phyloP scores from a whole-genome alignment of 2,888 invertebrate species.

The Macaria liturata region DNA sequence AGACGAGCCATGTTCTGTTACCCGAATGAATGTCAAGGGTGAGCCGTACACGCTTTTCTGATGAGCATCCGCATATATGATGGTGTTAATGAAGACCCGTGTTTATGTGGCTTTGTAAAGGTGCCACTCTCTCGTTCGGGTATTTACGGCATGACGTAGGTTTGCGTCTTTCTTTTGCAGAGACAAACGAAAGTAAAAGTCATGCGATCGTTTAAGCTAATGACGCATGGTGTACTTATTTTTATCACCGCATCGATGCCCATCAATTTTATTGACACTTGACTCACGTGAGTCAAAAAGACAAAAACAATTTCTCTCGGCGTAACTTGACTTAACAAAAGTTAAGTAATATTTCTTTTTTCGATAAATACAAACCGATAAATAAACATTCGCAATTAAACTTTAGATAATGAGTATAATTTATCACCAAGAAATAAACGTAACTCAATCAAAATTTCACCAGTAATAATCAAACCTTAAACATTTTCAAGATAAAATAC shows the following conservation, averaged over 20 bases:
- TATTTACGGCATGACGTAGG: conserved; percentile 16
- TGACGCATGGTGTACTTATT: conserved; percentile 17
- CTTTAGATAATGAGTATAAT: too few relatives aligned
- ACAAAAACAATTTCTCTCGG: conserved; percentile 11
- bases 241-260: conserved; percentile 16
- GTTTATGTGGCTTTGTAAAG: conserved; percentile 34
- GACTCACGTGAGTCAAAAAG: conserved; percentile 4
- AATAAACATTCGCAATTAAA: too few relatives aligned
- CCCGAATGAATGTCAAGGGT: conserved; percentile 52
- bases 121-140: conserved; percentile 31
- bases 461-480: too few relatives aligned
- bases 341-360: too few relatives aligned
- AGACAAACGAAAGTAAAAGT: conserved; percentile 23
- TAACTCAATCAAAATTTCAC: not conserved
- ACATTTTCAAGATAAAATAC: too few relatives aligned
- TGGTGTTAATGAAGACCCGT: conserved; percentile 30
- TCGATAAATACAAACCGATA: too few relatives aligned
- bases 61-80: conserved; percentile 39
- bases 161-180: conserved; percentile 24
- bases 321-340: too few relatives aligned
- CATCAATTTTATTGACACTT: conserved; percentile 18
- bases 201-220: conserved; percentile 16
- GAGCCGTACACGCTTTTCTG: conserved; percentile 39
- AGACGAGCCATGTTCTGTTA: conserved; percentile 20
- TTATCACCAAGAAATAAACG: too few relatives aligned